Percentiles rank a stretch among this genome's conserved stretches.
These are phyloP conservation scores for Pararge aegeria DNA, from an alignment of 1,140 invertebrate species.

Conservation along the genomic window DNA sequence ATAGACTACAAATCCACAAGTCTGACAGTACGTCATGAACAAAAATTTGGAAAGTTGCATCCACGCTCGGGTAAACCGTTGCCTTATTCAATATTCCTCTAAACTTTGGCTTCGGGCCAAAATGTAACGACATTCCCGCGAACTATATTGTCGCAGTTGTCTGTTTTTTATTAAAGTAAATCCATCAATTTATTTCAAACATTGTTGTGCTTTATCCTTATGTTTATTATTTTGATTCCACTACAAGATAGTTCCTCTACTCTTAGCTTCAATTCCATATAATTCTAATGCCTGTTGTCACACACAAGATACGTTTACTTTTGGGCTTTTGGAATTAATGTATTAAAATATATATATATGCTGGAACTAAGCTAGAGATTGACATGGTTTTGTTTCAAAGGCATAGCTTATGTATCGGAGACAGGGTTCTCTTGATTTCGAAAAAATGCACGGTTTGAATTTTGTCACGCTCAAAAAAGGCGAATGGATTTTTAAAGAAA, in stretches of 20 bases:
- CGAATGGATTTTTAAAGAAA: no score
- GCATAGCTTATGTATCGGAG: no score
- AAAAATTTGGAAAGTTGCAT: slow-evolving; percentile 31
- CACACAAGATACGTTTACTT: no score
- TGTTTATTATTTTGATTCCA: background rate
- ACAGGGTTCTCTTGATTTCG: no score
- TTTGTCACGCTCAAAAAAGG: no score
- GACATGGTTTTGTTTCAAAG: no score
- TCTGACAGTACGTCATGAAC: slow-evolving; percentile 31
- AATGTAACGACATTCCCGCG: slow-evolving; percentile 26
- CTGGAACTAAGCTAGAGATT: no score
- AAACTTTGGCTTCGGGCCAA: slow-evolving; percentile 31
- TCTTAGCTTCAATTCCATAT: background rate
- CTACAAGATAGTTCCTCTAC: background rate
- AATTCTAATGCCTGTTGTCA: no score
- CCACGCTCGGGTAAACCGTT: slow-evolving; percentile 18
- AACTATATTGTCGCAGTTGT: background rate
- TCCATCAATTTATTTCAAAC: background rate
- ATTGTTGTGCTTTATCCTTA: background rate
- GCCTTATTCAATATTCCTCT: slow-evolving; percentile 35
- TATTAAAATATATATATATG: no score
- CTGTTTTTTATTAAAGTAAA: slow-evolving; percentile 3
- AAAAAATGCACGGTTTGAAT: no score
- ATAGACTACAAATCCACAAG: slow-evolving; percentile 1
- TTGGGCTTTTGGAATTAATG: no score